Percentiles rank a stretch among this genome's conserved stretches.
These are phyloP conservation scores for Papilio xuthus DNA, from an alignment of 1,140 invertebrate species.

Conservation along the genomic window DNA sequence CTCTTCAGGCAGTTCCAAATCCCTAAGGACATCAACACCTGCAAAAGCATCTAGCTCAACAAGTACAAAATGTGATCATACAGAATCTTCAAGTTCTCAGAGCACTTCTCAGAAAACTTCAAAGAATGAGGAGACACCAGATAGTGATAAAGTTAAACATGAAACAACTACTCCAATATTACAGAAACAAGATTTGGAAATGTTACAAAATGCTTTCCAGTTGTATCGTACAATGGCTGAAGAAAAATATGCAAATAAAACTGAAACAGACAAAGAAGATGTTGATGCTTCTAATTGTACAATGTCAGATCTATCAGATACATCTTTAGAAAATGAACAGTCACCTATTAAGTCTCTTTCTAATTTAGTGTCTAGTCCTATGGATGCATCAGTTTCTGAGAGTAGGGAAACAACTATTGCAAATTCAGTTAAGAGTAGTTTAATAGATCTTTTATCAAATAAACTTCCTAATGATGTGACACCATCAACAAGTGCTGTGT, in stretches of 20 bases:
- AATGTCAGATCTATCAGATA: conserved; percentile 65
- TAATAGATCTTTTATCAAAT: conserved; percentile 72
- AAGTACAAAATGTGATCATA: conserved; percentile 62
- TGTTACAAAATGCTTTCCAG: conserved; percentile 81
- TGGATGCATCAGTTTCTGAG: conserved; percentile 75
- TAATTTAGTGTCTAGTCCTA: conserved; percentile 83
- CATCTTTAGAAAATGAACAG: conserved; percentile 77
- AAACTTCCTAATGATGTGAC: conserved; percentile 62
- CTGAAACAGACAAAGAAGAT: conserved; percentile 63
- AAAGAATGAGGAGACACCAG: conserved; percentile 49
- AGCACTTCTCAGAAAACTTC: conserved; percentile 52
- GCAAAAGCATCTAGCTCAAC: conserved; percentile 57
- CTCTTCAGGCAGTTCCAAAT: conserved; percentile 60
- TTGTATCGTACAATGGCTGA: conserved; percentile 76
- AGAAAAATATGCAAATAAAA: conserved; percentile 70
- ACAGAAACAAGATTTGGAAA: conserved; percentile 81
- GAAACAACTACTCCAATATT: conserved; percentile 59
- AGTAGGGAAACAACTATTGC: conserved; percentile 57
- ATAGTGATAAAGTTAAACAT: conserved; percentile 58
- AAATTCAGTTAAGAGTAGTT: conserved; percentile 71
- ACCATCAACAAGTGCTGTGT: conserved; percentile 63
- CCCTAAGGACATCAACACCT: conserved; percentile 68
- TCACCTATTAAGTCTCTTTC: conserved; percentile 84
- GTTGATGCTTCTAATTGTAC: conserved; percentile 64
- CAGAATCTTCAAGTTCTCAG: conserved; percentile 65